These are phyloP conservation scores for Himalopsyche tibetana DNA, from an alignment of 2,888 invertebrate genomes.

Conservation along the genomic window DNA sequence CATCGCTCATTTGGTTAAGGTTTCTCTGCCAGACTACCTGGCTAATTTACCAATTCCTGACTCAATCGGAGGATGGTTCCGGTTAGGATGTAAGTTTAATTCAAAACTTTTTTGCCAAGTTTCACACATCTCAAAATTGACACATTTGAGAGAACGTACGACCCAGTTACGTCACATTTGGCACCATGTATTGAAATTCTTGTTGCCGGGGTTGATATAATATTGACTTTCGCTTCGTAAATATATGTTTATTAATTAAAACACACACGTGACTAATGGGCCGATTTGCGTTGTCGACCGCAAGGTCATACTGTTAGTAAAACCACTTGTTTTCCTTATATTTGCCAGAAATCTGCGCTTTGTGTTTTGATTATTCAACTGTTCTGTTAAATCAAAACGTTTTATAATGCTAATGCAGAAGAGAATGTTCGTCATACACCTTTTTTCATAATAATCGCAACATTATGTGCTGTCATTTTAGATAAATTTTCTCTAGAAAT, in stretches of 20 bases:
- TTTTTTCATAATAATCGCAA: not conserved
- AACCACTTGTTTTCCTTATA: slow-evolving; percentile 20
- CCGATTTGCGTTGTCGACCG: not conserved
- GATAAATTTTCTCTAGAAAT: no score
- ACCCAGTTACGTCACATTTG: slow-evolving; percentile 57
- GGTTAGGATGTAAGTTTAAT: slow-evolving; percentile 83
- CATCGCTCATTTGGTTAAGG: slow-evolving; percentile 86
- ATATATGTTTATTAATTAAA: slow-evolving; percentile 16
- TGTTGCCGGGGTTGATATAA: not conserved
- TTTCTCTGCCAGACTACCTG: slow-evolving; percentile 89
- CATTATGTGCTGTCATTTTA: no score
- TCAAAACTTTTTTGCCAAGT: slow-evolving; percentile 6
- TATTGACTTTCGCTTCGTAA: not conserved
- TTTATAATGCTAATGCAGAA: not conserved
- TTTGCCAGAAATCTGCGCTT: not conserved
- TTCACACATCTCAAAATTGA: slow-evolving; percentile 2
- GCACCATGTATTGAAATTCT: slow-evolving; percentile 51
- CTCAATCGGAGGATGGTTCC: slow-evolving; percentile 90
- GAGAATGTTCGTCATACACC: not conserved
- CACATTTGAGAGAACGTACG: slow-evolving; percentile 27
- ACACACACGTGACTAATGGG: not conserved
- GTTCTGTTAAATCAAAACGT: not conserved
- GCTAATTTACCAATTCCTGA: slow-evolving; percentile 90
- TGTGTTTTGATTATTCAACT: not conserved
- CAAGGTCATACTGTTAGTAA: slow-evolving; percentile 15